Base-by-base conservation (phyloP, 2,797 vertebrate species). In the Mastacembelus armatus region DNA sequence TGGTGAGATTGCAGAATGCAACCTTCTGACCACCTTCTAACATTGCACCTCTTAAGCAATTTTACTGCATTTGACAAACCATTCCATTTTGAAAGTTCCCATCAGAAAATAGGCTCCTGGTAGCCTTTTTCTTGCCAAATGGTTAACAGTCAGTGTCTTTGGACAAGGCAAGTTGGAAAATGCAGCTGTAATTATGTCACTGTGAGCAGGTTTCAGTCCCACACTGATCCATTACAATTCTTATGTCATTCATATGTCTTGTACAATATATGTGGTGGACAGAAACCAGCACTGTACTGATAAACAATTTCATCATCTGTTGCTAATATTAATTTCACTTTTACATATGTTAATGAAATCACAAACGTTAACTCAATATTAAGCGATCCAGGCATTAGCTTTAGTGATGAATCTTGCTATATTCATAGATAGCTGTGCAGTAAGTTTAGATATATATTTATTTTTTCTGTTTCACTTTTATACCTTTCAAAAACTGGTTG, bases 1-100 rank as follows among this genome's bases (percentile, higher is more conserved):
- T n/a, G n/a, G n/a, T n/a, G n/a, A n/a, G n/a, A n/a, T n/a, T n/a
- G n/a, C n/a, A n/a, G n/a, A n/a, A n/a, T n/a, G n/a, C n/a, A n/a
- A n/a, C n/a, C n/a, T n/a, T n/a, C n/a, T n/a, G n/a, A n/a, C n/a
- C n/a, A n/a, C n/a, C n/a, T n/a, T n/a, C n/a, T n/a, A n/a, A n/a
- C n/a, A n/a, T n/a, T n/a, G n/a, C n/a, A n/a, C n/a, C n/a, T 82
- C 63, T 83, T 54, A 74, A 18, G 32, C 83, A 81, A 43, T 80
- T 74, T 85, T 57, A 49, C 83, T 89, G 79, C 89, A 85, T 88
- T 90, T 86, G 83, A 89, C 80, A 84, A 87, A 94, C 93, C 95
- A 96, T 96, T 97, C 96, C 95, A 92, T 91, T 89, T 84, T 26
- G 55, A 91, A 89, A 83, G 78, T 72, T 85, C 48, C 84, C 86